phyloP scores from a whole-genome alignment of 1,140 invertebrate species.

The Rhizoglyphus robini region DNA sequence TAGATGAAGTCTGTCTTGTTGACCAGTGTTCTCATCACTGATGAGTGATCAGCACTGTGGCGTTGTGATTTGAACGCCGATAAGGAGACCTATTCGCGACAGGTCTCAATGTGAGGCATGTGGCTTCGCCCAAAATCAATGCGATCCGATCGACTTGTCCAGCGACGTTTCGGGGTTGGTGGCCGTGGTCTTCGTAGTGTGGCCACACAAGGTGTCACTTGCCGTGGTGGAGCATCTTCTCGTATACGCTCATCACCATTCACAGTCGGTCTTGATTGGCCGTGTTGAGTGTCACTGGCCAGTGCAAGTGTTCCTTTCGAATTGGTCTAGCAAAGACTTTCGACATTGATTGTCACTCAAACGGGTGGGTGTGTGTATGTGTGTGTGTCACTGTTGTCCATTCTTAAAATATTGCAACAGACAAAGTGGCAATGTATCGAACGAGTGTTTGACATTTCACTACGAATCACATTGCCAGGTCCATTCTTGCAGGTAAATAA shows the following conservation, averaged over 20 bases:
- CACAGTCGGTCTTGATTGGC: too few species aligned
- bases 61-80: neutral
- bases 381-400: too few species aligned
- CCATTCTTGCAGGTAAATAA: neutral
- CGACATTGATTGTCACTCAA: neutral
- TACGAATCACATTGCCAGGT: too few species aligned
- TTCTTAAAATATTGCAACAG: too few species aligned
- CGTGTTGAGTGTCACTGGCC: too few species aligned
- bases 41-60: neutral
- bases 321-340: neutral
- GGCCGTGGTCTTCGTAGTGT: neutral
- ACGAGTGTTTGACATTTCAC: too few species aligned
- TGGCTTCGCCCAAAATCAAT: too few species aligned
- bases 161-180: too few species aligned
- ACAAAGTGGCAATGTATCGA: too few species aligned
- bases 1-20: neutral
- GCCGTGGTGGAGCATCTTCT: neutral
- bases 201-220: neutral
- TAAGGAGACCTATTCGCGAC: too few species aligned
- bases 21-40: neutral
- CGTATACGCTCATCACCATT: neutral
- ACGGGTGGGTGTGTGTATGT: neutral
- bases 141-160: too few species aligned
- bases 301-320: too few species aligned
- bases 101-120: neutral